Evolutionary conservation across 2,113 vertebrate genomes (phyloP).

Genomic region (Ictidomys tridecemlineatus): DNA sequence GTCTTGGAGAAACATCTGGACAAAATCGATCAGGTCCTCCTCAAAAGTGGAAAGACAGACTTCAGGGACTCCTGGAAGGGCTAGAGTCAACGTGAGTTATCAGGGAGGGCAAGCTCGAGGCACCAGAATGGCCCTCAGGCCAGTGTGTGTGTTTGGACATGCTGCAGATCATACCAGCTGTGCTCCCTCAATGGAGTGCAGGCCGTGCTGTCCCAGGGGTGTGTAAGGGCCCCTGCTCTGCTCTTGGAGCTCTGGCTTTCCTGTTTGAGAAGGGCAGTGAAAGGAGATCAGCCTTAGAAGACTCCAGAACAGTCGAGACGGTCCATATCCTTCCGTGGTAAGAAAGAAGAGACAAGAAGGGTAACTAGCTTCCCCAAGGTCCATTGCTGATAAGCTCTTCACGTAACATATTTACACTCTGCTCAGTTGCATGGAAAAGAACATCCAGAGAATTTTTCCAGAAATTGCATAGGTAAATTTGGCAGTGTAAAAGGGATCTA

Average conservation of each 20-base stretch:
- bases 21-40: neutral
- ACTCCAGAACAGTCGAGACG: neutral
- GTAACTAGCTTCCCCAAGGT: neutral
- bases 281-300: neutral
- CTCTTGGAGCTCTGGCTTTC: neutral
- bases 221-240: neutral
- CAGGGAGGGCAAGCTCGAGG: neutral
- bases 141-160: too few relatives aligned
- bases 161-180: neutral
- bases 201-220: neutral
- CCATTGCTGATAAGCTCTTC: neutral
- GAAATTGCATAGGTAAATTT: neutral
- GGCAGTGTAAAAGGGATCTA: neutral
- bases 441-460: neutral
- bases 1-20: neutral
- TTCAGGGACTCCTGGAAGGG: neutral
- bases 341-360: neutral
- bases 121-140: too few relatives aligned
- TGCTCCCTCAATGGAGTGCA: neutral
- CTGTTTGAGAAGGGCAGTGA: neutral
- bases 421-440: neutral
- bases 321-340: neutral
- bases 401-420: neutral
- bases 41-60: neutral
- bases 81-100: neutral